Evolutionary conservation across 2,888 invertebrate genomes (phyloP).

Genomic region (Drosophila tripunctata): DNA sequence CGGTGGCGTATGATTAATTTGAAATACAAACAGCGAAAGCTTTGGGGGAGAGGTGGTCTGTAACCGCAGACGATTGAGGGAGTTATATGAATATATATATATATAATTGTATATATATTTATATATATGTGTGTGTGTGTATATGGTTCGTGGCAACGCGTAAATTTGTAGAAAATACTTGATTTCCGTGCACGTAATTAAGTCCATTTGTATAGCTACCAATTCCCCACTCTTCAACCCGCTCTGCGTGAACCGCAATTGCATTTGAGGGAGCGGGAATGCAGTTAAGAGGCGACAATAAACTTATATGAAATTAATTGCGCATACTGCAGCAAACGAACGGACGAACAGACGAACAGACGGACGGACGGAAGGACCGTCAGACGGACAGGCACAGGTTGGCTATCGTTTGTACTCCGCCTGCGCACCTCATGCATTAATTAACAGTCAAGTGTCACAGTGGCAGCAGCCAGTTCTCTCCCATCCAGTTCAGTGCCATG

Average conservation of each 20-base stretch:
- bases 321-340: constrained; percentile 66
- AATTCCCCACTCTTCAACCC: constrained; percentile 19
- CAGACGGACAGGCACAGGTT: constrained; percentile 16
- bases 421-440: constrained; percentile 73
- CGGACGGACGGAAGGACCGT: constrained; percentile 11
- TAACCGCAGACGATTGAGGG: constrained; percentile 58
- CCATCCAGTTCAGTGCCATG: constrained; percentile 8
- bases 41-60: constrained; percentile 35
- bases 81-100: constrained; percentile 3
- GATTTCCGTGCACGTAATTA: constrained; percentile 79
- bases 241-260: constrained; percentile 47
- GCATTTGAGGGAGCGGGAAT: constrained; percentile 38
- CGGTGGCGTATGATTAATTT: constrained; percentile 75
- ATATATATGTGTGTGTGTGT: constrained; percentile 4
- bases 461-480: constrained; percentile 19
- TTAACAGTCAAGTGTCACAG: constrained; percentile 77
- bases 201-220: constrained; percentile 71
- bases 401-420: constrained; percentile 50
- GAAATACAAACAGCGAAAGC: constrained; percentile 72
- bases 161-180: constrained; percentile 78
- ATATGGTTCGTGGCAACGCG: constrained; percentile 46
- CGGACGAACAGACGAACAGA: constrained; percentile 29
- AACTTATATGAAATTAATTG: constrained; percentile 80
- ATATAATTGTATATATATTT: constrained; percentile 1
- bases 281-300: constrained; percentile 74